Evolutionary conservation across 2,888 invertebrate genomes (phyloP).

Genomic region (Cistogaster globosa): DNA sequence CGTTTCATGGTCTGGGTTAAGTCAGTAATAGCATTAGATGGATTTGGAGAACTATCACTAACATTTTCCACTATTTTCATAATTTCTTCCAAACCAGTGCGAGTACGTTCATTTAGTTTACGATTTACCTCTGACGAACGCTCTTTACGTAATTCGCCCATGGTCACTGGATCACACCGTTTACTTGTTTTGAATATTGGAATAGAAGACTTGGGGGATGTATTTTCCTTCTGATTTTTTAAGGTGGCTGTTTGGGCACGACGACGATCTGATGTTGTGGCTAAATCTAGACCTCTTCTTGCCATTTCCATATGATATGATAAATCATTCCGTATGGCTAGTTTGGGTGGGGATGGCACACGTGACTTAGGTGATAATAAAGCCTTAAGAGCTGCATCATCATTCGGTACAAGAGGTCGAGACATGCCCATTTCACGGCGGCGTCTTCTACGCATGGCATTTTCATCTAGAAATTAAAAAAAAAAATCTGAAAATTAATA

Average conservation of each 20-base stretch:
- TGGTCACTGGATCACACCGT: conserved; percentile 72
- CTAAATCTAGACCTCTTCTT: conserved; percentile 75
- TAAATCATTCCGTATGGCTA: conserved; percentile 75
- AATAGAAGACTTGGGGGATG: conserved; percentile 73
- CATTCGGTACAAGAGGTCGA: conserved; percentile 79
- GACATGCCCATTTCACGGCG: conserved; percentile 82
- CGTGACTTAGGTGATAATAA: conserved; percentile 78
- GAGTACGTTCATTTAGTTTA: conserved; percentile 81
- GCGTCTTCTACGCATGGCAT: conserved; percentile 79
- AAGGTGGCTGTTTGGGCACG: conserved; percentile 75
- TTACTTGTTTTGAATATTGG: conserved; percentile 73
- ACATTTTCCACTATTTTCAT: conserved; percentile 81
- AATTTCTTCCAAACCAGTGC: conserved; percentile 81
- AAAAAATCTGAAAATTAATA: not conserved
- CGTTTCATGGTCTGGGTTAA: conserved; percentile 67
- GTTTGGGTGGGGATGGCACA: conserved; percentile 53
- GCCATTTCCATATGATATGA: conserved; percentile 78
- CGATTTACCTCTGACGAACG: conserved; percentile 78
- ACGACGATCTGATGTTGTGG: conserved; percentile 73
- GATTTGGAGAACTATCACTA: conserved; percentile 64
- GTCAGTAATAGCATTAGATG: conserved; percentile 41
- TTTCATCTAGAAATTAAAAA: conserved; percentile 81
- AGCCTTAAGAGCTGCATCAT: conserved; percentile 78
- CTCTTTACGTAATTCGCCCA: conserved; percentile 74
- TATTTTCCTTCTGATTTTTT: conserved; percentile 55